phyloP scores from a whole-genome alignment of 2,797 vertebrate species.

The Clamator glandarius region DNA sequence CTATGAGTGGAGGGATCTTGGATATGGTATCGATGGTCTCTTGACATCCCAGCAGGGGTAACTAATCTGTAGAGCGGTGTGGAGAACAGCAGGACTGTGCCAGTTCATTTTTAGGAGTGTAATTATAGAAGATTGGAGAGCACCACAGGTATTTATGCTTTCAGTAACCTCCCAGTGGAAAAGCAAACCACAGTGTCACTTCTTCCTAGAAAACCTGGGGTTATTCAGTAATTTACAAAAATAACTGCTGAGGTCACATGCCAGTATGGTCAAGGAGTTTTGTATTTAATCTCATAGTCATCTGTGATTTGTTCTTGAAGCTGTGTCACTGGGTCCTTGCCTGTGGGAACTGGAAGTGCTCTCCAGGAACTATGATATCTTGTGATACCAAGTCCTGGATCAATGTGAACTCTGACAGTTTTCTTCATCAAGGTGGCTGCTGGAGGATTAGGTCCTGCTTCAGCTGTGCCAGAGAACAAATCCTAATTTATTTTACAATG shows the following conservation, averaged over 20 bases:
- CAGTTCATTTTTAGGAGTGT: background rate
- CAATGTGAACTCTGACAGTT: constrained; percentile 70
- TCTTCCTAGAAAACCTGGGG: background rate
- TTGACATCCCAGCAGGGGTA: background rate
- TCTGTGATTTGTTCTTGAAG: constrained; percentile 49
- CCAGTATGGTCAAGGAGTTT: constrained; percentile 41
- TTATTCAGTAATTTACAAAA: background rate
- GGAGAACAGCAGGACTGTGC: background rate
- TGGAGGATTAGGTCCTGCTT: background rate
- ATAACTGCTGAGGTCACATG: background rate
- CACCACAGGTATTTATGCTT: background rate
- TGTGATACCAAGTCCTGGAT: constrained; percentile 64
- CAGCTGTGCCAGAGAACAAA: constrained; percentile 46
- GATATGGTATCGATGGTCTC: background rate
- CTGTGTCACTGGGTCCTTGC: constrained; percentile 9
- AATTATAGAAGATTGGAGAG: background rate
- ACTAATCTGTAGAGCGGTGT: too few relatives aligned
- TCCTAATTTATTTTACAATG: background rate
- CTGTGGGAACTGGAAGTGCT: constrained; percentile 42
- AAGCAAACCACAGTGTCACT: background rate
- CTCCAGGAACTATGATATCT: constrained; percentile 45
- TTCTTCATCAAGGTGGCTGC: constrained; percentile 65
- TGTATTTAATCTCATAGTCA: constrained; percentile 22
- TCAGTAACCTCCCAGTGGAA: background rate
- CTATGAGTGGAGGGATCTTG: background rate